Conservation (phyloP, 2,888 invertebrate genomes). For the Volucella inflata region DNA sequence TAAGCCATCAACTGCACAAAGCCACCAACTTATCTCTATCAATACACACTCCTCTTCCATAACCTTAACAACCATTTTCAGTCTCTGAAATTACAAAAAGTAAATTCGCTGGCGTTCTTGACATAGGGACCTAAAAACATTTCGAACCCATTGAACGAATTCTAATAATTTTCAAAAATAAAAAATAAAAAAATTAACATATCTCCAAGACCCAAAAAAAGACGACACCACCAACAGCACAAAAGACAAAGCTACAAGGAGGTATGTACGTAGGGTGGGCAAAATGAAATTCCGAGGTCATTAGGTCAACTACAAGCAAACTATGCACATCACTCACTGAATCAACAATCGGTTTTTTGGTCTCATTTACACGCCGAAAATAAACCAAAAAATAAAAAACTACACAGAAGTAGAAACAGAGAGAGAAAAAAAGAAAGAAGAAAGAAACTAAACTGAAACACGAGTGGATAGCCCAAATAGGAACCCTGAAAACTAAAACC, state of each 20-base stretch:
- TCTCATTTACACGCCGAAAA: slow-evolving; percentile 69
- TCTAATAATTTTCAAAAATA: slow-evolving; percentile 49
- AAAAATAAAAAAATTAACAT: slow-evolving; percentile 22
- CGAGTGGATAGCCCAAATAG: slow-evolving; percentile 13
- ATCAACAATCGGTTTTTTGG: slow-evolving; percentile 71
- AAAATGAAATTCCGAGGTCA: slow-evolving; percentile 68
- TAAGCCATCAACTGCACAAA: too few relatives aligned
- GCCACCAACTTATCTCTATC: too few relatives aligned
- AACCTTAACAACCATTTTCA: too few relatives aligned
- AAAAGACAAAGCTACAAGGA: not conserved
- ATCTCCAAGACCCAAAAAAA: slow-evolving; percentile 1
- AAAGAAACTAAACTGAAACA: not conserved
- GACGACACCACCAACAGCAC: not conserved
- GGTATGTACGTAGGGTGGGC: not conserved
- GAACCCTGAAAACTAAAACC: slow-evolving; percentile 24
- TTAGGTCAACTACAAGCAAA: slow-evolving; percentile 71
- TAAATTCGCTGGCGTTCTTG: not conserved
- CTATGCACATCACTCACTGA: slow-evolving; percentile 73
- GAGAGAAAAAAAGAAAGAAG: slow-evolving; percentile 3
- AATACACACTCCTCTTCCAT: too few relatives aligned
- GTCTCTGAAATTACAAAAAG: too few relatives aligned
- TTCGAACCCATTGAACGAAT: slow-evolving; percentile 15
- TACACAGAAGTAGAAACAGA: slow-evolving; percentile 25
- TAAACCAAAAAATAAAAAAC: slow-evolving; percentile 34
- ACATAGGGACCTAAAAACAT: slow-evolving; percentile 23